Base-by-base conservation (phyloP, 2,797 vertebrate genomes). In the Pseudochromis fuscus region DNA sequence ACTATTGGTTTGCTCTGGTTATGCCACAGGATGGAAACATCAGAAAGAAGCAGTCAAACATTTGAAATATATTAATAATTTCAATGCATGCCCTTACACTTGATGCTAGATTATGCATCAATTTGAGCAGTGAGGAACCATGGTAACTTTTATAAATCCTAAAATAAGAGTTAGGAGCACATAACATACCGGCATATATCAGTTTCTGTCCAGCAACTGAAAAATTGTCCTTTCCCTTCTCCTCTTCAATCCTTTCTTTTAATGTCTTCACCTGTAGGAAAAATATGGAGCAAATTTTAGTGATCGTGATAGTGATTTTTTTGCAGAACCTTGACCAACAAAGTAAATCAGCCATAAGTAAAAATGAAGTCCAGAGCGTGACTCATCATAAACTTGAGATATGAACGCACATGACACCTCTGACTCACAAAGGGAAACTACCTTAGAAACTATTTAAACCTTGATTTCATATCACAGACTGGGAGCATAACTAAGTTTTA, bases 231-330 rank as follows among this genome's bases (percentile, higher is more conserved):
- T 95, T 97, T 30, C 97, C 97, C 67, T 95, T 97, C 90, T 98
- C 96, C 81, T 94, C 93, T 90, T 98, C 97, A 84, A 98, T 98
- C 90, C 94, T 98, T 91, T 98, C 96, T 86, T 98, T 99, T 86
- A 98, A 89, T 5, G 95, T 94, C 84, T 95, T 98, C 72, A 98
- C 97, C 96, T 98, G 81, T n/a, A 64, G 38, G 9, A 5, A 25
- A 37, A 75, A 55, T 19, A 59, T 8, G 10, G 28, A 67, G 10
- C 7, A 48, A 25, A 50, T 40, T 16, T 40, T 40, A 50, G 5
- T n/a, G 16, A 4, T 19, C 40, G 4, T 3, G 44, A 46, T 21
- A 10, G 23, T 19, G 2, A 35, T 35, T 35, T 35, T 9, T 46
- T n/a, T 2, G 4, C 24, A 19, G 28, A 30, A 11, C n/a, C 10